Evolutionary conservation across 64 coral and sea anemone species (phyloP).

Genomic region (Trachythela sp.): DNA sequence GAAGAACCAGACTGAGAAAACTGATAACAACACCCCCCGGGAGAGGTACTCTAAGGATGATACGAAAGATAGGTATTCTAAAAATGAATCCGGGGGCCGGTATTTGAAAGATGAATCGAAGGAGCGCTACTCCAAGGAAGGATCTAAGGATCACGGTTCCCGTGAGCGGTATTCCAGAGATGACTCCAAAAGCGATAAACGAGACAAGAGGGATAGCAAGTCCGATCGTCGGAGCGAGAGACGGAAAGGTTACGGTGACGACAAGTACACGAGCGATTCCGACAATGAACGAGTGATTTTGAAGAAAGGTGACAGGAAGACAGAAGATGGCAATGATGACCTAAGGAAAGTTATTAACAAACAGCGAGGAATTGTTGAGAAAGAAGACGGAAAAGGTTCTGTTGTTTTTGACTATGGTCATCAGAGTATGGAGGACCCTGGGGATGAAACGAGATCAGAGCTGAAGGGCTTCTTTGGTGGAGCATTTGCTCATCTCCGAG

Average conservation of each 20-base stretch:
- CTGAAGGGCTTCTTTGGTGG: constrained; percentile 6
- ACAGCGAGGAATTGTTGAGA: background rate
- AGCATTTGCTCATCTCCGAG: background rate
- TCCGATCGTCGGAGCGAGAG: background rate
- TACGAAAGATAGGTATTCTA: background rate
- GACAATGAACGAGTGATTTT: background rate
- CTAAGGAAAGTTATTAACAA: background rate
- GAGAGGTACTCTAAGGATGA: background rate
- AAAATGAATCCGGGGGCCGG: background rate
- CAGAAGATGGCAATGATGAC: background rate
- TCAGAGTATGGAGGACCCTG: background rate
- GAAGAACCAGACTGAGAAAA: background rate
- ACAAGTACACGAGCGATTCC: background rate
- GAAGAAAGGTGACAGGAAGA: background rate
- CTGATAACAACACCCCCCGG: background rate
- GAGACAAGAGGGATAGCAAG: constrained; percentile 13
- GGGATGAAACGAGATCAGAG: background rate
- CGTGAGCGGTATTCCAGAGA: background rate
- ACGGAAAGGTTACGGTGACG: background rate
- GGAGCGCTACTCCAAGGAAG: background rate
- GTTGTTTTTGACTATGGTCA: constrained; percentile 20
- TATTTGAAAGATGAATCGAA: background rate
- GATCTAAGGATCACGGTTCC: background rate
- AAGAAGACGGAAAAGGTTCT: background rate
- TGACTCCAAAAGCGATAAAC: background rate